A percentile compares a stretch with the other conserved stretches of the same genome.
Evolutionary conservation across 2,797 vertebrate species (phyloP).

Genomic region (Gouania willdenowi): DNA sequence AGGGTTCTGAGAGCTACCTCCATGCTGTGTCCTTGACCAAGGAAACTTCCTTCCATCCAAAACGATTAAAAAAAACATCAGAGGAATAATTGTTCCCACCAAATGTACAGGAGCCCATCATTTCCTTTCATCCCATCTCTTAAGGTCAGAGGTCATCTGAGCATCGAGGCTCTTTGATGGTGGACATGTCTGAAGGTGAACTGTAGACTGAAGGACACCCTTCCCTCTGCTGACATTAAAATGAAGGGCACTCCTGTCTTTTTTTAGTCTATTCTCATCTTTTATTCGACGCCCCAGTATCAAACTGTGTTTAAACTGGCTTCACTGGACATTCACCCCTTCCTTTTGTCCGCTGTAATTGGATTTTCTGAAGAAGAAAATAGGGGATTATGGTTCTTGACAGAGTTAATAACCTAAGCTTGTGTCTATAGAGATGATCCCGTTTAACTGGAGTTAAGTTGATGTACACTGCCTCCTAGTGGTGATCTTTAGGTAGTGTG

Average conservation of each 20-base stretch:
- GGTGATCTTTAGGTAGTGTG: constrained; percentile 1
- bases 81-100: constrained; percentile 22
- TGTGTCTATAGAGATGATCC: background rate
- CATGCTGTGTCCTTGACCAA: constrained; percentile 16
- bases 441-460: background rate
- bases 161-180: too few relatives aligned
- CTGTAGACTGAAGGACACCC: background rate
- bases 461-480: constrained; percentile 37
- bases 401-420: constrained; percentile 10
- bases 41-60: constrained; percentile 3
- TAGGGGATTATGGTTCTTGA: constrained; percentile 8
- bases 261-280: too few relatives aligned
- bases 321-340: too few relatives aligned
- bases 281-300: too few relatives aligned
- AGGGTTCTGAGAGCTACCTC: constrained; percentile 23
- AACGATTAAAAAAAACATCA: background rate
- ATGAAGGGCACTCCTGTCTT: background rate
- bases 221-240: background rate
- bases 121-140: constrained; percentile 2
- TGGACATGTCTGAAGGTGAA: constrained; percentile 19
- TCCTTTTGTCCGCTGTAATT: too few relatives aligned
- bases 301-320: background rate
- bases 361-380: constrained; percentile 26
- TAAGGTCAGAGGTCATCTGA: constrained; percentile 26
- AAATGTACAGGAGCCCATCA: constrained; percentile 6